Conservation (phyloP, 2,888 invertebrate genomes). For the Eurytoma californica region DNA sequence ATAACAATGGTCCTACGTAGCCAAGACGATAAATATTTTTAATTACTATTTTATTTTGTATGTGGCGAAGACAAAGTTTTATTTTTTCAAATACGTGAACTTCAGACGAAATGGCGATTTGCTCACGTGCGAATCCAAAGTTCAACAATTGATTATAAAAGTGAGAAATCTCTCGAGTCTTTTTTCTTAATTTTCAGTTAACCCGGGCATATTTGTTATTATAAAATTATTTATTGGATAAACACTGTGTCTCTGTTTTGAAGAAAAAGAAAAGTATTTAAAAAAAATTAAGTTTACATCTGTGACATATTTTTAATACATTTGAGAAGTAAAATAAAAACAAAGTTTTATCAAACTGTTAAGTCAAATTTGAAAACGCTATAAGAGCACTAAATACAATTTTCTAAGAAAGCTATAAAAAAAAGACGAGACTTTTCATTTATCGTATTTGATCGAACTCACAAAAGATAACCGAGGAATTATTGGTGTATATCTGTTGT, state of each 20-base stretch:
- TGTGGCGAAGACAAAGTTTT: slow-evolving; percentile 9
- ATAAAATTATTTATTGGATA: slow-evolving; percentile 1
- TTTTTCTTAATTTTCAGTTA: neutral
- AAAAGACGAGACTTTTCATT: slow-evolving; percentile 20
- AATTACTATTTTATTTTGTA: slow-evolving; percentile 3
- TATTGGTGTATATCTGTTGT: slow-evolving; percentile 42
- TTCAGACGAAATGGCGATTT: neutral
- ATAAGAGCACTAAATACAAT: slow-evolving; percentile 24
- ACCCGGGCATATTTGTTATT: neutral
- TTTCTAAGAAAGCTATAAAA: slow-evolving; percentile 24
- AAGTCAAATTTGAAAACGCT: slow-evolving; percentile 26
- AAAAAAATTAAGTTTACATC: neutral
- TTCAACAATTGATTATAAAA: slow-evolving; percentile 30
- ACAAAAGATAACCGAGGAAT: slow-evolving; percentile 49
- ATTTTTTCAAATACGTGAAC: neutral
- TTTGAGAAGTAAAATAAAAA: slow-evolving; percentile 51
- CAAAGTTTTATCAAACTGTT: slow-evolving; percentile 31
- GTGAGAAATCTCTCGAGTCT: slow-evolving; percentile 3
- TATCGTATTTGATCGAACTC: slow-evolving; percentile 41
- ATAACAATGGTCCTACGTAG: slow-evolving; percentile 30
- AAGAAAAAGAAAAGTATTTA: neutral
- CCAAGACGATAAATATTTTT: slow-evolving; percentile 15
- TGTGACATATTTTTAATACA: slow-evolving; percentile 11
- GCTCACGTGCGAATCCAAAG: neutral
- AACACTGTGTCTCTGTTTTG: neutral